Base-by-base conservation (phyloP, 2,797 vertebrate species). In the Tarsius wallacei region DNA sequence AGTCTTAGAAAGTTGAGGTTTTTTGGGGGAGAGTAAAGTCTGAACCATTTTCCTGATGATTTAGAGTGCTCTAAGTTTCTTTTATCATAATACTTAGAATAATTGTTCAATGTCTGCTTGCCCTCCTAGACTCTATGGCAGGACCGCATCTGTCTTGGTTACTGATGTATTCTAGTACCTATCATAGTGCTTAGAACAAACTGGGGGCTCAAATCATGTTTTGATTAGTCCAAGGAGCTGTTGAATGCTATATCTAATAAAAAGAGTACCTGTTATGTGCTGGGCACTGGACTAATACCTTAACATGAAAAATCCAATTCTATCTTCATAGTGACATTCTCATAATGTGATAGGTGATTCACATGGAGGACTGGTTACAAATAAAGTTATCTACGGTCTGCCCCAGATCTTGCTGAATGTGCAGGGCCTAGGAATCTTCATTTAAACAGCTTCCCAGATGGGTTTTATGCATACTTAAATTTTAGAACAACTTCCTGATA, bases 381-480 rank as follows among this genome's bases (percentile, higher is more conserved):
- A 16, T 89, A 36, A 10, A 4, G 10, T 86, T 61, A 47, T 33
- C 33, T 85, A 86, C 53, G 12, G 10, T 47, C 1, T 33, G 49
- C 42, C n/a, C 28, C 14, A 91, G 77, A 76, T 47, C 82, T 64
- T 84, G 59, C 57, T 74, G 73, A 57, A 55, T 33, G 31, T 3
- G 1, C 21, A 68, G 22, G 28, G 6, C 2, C 13, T 28, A 53
- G 33, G 16, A 70, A n/a, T 59, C 51, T 85, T 87, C 17, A 49
- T 88, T 78, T 59, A 84, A 92, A 59, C 9, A 88, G 83, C 16
- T 81, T 90, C 33, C 49, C 16, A n/a, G 61, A n/a, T 86, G 28
- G n/a, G 33, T 80, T 96, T 95, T 49, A 26, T 42, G 16, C 63
- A 93, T 94, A 88, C 42, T 97, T 42, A 87, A 59, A 91, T 57